phyloP scores from a whole-genome alignment of 1,140 invertebrate genomes.

The Platyura marginata region DNA sequence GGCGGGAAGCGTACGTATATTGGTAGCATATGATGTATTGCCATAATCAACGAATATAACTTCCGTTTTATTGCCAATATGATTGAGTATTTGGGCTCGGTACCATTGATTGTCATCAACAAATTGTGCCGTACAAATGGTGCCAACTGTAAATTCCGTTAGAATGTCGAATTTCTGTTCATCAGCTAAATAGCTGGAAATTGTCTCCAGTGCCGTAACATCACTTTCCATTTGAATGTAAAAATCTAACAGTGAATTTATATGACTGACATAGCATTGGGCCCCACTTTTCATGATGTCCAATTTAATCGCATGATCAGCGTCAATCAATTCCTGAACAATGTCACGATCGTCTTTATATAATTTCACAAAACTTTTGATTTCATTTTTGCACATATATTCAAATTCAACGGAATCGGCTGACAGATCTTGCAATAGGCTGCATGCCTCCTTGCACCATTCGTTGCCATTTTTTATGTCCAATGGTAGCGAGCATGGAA shows the following conservation, averaged over 20 bases:
- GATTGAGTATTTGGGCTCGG: constrained; percentile 39
- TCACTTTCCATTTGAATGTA: constrained; percentile 48
- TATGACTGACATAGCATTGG: constrained; percentile 41
- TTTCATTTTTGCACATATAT: constrained; percentile 26
- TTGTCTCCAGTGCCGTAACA: constrained; percentile 35
- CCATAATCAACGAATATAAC: constrained; percentile 58
- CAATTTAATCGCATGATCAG: constrained; percentile 28
- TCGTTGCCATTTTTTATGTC: constrained; percentile 38
- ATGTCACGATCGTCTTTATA: constrained; percentile 37
- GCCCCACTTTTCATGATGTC: constrained; percentile 29
- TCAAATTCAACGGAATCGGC: constrained; percentile 27
- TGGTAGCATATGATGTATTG: constrained; percentile 38
- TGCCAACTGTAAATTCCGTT: constrained; percentile 26
- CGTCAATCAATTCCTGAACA: constrained; percentile 33
- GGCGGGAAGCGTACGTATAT: constrained; percentile 38
- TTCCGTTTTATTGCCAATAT: constrained; percentile 37
- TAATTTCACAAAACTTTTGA: constrained; percentile 20
- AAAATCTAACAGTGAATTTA: constrained; percentile 46
- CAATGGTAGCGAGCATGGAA: constrained; percentile 42
- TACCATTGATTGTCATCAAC: constrained; percentile 51
- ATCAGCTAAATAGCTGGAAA: constrained; percentile 33
- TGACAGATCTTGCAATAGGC: constrained; percentile 32
- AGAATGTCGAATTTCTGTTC: constrained; percentile 10
- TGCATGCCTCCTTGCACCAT: constrained; percentile 39
- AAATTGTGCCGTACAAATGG: constrained; percentile 46